Evolutionary conservation across 2,797 vertebrate species (phyloP).

Genomic region (Neostethus bicornis): DNA sequence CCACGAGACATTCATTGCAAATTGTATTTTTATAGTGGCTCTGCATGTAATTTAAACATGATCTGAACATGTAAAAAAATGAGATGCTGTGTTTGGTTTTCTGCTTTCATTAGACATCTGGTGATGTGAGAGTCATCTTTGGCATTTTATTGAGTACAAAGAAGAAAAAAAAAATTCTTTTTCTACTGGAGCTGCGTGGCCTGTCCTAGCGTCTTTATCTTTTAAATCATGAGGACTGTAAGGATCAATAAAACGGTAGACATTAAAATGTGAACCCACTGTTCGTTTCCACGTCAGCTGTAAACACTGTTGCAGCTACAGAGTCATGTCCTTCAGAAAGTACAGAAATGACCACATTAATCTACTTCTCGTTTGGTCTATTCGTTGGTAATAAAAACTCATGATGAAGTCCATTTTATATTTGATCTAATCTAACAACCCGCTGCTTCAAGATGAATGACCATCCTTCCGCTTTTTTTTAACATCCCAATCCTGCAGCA

Average conservation of each 20-base stretch:
- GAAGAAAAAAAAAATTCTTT: not conserved
- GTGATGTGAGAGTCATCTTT: constrained; percentile 12
- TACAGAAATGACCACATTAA: constrained; percentile 24
- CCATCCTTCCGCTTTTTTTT: constrained; percentile 4
- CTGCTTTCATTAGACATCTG: constrained; percentile 15
- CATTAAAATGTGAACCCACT: constrained; percentile 4
- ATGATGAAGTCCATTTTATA: constrained; percentile 3
- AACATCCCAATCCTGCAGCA: constrained; percentile 5
- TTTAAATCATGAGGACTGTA: not conserved
- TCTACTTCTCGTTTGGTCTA: constrained; percentile 18
- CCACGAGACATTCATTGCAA: constrained; percentile 37
- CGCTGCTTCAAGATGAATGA: constrained; percentile 3
- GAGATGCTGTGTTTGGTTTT: constrained; percentile 26
- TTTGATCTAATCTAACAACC: constrained; percentile 1
- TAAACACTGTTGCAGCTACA: constrained; percentile 10
- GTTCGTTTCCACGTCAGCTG: constrained; percentile 26
- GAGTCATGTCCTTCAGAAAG: constrained; percentile 38
- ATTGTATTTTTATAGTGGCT: constrained; percentile 26
- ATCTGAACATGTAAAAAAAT: constrained; percentile 34
- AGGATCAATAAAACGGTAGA: constrained; percentile 7
- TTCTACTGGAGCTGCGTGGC: not conserved
- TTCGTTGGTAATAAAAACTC: constrained; percentile 22
- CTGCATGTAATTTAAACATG: constrained; percentile 40
- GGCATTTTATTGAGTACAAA: constrained; percentile 1
- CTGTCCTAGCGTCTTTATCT: not conserved